These are phyloP conservation scores for Osmerus mordax DNA, from an alignment of 2,113 vertebrate species.

Conservation along the genomic window DNA sequence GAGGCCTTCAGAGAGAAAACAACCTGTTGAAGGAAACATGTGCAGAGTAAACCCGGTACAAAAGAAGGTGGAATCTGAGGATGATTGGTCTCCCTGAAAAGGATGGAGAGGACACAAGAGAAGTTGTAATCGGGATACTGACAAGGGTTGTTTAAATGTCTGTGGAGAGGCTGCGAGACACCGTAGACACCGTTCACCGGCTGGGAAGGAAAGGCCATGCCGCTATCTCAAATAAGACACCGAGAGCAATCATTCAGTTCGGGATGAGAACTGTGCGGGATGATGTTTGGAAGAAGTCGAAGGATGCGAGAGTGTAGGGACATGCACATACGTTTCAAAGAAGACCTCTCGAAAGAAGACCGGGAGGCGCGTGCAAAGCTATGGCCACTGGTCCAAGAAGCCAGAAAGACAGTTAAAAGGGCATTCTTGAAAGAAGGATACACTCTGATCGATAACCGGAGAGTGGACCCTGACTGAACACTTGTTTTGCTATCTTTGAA, in stretches of 20 bases:
- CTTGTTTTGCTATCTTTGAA: neutral
- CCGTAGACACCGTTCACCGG: constrained; percentile 8
- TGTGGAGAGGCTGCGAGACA: constrained; percentile 19
- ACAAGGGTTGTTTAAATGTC: constrained; percentile 28
- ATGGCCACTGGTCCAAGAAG: constrained; percentile 18
- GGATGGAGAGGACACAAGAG: constrained; percentile 20
- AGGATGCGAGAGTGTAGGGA: constrained; percentile 22
- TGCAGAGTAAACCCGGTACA: no score
- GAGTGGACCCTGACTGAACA: constrained; percentile 2
- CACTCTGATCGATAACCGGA: constrained; percentile 14
- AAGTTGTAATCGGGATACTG: constrained; percentile 21
- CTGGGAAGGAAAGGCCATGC: constrained; percentile 13
- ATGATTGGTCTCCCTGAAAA: constrained; percentile 27
- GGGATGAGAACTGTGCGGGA: constrained; percentile 19
- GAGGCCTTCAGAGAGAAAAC: no score
- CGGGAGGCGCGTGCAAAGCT: constrained; percentile 3
- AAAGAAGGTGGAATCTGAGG: constrained; percentile 24
- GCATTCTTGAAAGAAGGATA: constrained; percentile 19
- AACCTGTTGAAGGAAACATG: no score
- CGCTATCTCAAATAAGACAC: constrained; percentile 4
- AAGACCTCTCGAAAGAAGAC: constrained; percentile 24
- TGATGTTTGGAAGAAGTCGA: constrained; percentile 20
- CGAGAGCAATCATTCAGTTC: constrained; percentile 20
- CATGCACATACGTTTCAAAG: constrained; percentile 23
- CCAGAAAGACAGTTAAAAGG: constrained; percentile 8